phyloP scores from a whole-genome alignment of 2,888 invertebrate species.

The Meliscaeva auricollis region DNA sequence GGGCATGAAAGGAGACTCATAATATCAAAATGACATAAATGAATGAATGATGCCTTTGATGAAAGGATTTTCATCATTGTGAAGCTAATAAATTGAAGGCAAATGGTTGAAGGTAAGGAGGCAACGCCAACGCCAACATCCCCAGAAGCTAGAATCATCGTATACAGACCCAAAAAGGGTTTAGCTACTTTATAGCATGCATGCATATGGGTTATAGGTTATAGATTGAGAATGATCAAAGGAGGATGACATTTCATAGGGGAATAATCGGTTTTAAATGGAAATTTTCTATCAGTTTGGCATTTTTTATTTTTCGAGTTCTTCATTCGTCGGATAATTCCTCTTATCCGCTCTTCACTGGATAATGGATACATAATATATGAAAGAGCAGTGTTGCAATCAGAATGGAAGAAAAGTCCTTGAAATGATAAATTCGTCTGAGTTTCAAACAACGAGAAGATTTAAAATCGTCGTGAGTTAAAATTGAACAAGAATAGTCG shows the following conservation, averaged over 20 bases:
- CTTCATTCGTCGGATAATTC: neutral
- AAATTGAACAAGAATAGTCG: too few species aligned
- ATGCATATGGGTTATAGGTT: slow-evolving; percentile 22
- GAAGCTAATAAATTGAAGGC: slow-evolving; percentile 71
- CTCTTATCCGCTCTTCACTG: neutral
- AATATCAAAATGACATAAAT: slow-evolving; percentile 75
- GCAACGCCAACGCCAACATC: neutral
- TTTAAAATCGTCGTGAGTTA: too few species aligned
- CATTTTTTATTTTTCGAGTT: slow-evolving; percentile 31
- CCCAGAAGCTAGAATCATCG: neutral
- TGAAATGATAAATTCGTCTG: too few species aligned
- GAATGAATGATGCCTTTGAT: slow-evolving; percentile 74
- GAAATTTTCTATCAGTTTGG: slow-evolving; percentile 46
- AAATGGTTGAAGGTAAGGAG: slow-evolving; percentile 41
- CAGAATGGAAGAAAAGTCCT: neutral
- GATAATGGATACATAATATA: too few species aligned
- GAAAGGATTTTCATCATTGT: slow-evolving; percentile 72
- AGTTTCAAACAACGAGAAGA: too few species aligned
- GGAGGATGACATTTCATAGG: slow-evolving; percentile 7
- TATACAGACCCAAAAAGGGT: slow-evolving; percentile 4
- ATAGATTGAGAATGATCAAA: slow-evolving; percentile 7
- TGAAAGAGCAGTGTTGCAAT: slow-evolving; percentile 14
- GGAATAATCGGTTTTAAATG: slow-evolving; percentile 63
- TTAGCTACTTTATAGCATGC: neutral
- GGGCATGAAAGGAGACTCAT: slow-evolving; percentile 64